Evolutionary conservation across 2,888 invertebrate genomes (phyloP), one percentile per base, ranked within the genome.

Genomic region (Tridacna gigas): DNA sequence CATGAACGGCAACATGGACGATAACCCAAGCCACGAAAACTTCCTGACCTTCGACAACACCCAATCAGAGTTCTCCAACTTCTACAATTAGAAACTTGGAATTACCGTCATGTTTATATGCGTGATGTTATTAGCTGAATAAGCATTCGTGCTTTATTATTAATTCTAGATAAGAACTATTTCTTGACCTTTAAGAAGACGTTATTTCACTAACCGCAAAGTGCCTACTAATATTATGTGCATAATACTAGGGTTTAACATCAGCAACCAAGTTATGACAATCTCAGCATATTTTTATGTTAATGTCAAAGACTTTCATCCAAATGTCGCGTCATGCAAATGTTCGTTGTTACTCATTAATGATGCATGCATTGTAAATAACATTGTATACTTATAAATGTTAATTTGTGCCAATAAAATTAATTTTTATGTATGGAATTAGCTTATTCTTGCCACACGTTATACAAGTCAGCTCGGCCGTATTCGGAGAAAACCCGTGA

Each of bases 1-100:
- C 71, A 88, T 86, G 61, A 76, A 65, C 76, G 76, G 65, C 12
- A 47, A 71, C 48, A 47, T 47, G 47, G 48, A 71, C 71, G 71
- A 71, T 22, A 71, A 71, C 71, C 71, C 71, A n/a, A 71, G 51
- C 26, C 71, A 51, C 22, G 71, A 71, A 25, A 71, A 71, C 71
- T 71, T 71, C 71, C 71, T 71, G 25, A 51, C 71, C 48, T 71
- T 71, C 51, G 71, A 71, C 71, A 71, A 48, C 71, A 51, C 71
- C 71, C 71, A 71, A 26, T 51, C n/a, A n/a, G 71, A 71, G n/a
- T 71, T 71, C 71, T 25, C 71, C 51, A 71, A 71, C 71, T 71
- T 47, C 71, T 51, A 71, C 51, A 71, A 47, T 71, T 71, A 71
- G 47, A 51, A 20, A 20, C 56, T 37, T 20, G 56, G 20, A 56